Base-by-base conservation (phyloP, 1,140 invertebrate genomes). In the Pogonomyrmex californicus region DNA sequence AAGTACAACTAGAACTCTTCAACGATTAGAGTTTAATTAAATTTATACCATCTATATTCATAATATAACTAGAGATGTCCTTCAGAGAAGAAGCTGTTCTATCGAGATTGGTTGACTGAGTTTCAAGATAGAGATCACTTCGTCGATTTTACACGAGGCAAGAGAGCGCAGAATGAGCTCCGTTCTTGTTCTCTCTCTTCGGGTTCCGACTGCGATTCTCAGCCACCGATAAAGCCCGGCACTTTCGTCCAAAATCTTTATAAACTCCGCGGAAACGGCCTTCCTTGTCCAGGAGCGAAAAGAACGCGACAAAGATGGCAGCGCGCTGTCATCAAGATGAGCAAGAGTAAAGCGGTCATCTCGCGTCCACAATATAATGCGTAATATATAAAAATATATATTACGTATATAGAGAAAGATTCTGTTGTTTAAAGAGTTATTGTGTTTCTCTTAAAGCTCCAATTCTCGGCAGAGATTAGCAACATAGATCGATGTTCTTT, bases 321-420 rank as follows among this genome's bases (percentile, higher is more conserved):
- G 12, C 17, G 41, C 33, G 36, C 41, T 12, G n/a, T 41, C 36
- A n/a, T 44, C 44, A 56, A 70, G 71, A 77, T 41, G 49, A 41
- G 10, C 73, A 49, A 58, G 36, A n/a, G 10, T 5, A 12, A 12
- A 65, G 44, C 63, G 87, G 87, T 92, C 92, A 92, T 88, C 91
- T 90, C 56, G 30, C 86, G 86, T 87, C 79, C 85, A 90, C 91
- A 82, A 86, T 89, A 93, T 93, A 93, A 93, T 91, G 91, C 87
- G 88, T 78, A 91, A 93, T 93, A 92, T 93, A 93, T 92, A 87
- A 86, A 86, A 91, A 93, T 93, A 92, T 93, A 93, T 92, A 87
- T 86, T 85, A 71, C 58, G 51, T 68, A 88, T 78, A 81, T 83
- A 23, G 23, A 23, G 23, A 23, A 23, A 23, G 23, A 23, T 23